Base-by-base conservation (phyloP, 92 coral and sea anemone genomes). In the Chrysogorgia sp. region DNA sequence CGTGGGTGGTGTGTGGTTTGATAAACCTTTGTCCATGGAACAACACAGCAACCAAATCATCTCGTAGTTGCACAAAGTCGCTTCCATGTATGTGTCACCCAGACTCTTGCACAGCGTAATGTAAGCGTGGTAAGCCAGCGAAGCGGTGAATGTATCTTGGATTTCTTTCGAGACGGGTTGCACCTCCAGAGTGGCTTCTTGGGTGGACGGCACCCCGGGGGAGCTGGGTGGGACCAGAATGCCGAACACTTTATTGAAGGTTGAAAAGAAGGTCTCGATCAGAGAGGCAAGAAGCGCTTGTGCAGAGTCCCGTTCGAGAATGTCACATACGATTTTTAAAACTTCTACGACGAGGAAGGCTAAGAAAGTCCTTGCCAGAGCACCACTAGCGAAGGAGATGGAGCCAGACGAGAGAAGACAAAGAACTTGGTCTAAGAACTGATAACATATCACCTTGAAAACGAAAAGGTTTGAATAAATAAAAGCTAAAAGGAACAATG, bases 1-100 rank as follows among this genome's bases (percentile, higher is more conserved):
- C 26, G 86, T 75, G 40, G 87, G 87, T 83, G 85, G 89, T n/a
- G 80, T 52, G 67, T 75, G 81, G 19, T 74, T 77, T 1, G 85
- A 79, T 29, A 85, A 43, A 20, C 74, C 80, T 40, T 81, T 81
- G 76, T 96, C 99, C 58, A 89, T 80, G 50, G 83, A 85, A 88
- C 99, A 96, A 87, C 99, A 96, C 45, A 96, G 80, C 72, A 87
- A 85, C 99, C 99, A 96, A 43, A 96, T 96, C 77, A 91, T 88
- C 85, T 91, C 99, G 64, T 91, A 88, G 67, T 96, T 72, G 57
- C 74, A 87, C n/a, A 96, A 85, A 1, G 90, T 68, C 34, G 71
- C 68, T 57, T 92, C 91, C 92, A 96, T 96, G 83, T 85, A 91
- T 48, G 90, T 96, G 56, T 93, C 87, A n/a, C 99, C 99, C 92